These are phyloP conservation scores for Pachymerium ferrugineum DNA, from an alignment of 2,888 invertebrate genomes.

Conservation along the genomic window DNA sequence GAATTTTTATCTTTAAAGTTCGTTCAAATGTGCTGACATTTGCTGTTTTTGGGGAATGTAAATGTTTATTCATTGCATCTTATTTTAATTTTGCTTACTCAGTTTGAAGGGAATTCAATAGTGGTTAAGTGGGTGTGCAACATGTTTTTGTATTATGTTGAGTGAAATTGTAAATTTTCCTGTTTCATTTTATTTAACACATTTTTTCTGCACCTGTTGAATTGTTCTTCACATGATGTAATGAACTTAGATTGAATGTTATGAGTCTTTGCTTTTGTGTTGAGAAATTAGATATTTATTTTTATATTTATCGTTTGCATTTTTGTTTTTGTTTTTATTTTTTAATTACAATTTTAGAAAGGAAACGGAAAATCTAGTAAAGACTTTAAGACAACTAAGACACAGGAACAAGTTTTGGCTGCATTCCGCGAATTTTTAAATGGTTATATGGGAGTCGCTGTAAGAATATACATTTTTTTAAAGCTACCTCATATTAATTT, in stretches of 20 bases:
- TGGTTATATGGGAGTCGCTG: slow-evolving; percentile 55
- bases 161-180: not conserved
- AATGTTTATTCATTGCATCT: not conserved
- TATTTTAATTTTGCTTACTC: not conserved
- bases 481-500: not conserved
- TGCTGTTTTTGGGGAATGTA: not conserved
- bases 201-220: not conserved
- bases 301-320: not conserved
- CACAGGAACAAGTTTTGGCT: slow-evolving; percentile 66
- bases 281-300: not conserved
- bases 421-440: slow-evolving; percentile 75
- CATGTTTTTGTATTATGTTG: not conserved
- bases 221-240: too few relatives aligned
- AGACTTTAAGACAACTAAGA: slow-evolving; percentile 91
- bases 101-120: not conserved
- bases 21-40: not conserved
- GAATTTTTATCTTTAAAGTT: not conserved
- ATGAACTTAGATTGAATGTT: not conserved
- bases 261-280: not conserved
- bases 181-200: not conserved
- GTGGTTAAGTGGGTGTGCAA: not conserved
- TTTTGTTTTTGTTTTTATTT: not conserved
- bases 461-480: not conserved
- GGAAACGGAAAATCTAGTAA: slow-evolving; percentile 85
- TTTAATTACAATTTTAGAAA: slow-evolving; percentile 49